These are phyloP conservation scores for Nicator chloris DNA, from an alignment of 2,113 vertebrate species.

Conservation along the genomic window DNA sequence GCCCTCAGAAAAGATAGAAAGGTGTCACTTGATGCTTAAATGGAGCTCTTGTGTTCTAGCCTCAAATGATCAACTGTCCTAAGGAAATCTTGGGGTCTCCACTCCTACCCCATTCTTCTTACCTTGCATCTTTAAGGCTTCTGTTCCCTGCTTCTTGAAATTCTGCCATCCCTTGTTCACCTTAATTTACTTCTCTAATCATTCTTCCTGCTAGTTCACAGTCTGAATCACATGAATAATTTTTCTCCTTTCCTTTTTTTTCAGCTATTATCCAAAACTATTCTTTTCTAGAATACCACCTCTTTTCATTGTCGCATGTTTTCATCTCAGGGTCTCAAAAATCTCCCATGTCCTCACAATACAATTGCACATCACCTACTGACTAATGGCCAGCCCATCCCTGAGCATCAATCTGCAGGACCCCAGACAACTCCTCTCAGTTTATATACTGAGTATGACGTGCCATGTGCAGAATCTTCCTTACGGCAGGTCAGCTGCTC, in stretches of 20 bases:
- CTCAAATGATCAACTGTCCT: neutral
- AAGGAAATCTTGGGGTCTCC: neutral
- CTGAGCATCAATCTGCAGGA: neutral
- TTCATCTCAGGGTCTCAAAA: neutral
- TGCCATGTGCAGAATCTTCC: neutral
- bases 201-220: neutral
- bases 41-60: neutral
- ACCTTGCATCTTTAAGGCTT: neutral
- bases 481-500: neutral
- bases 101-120: neutral
- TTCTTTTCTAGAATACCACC: neutral
- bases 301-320: neutral
- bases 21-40: neutral
- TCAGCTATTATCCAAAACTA: neutral
- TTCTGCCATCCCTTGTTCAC: neutral
- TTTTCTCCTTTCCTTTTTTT: neutral
- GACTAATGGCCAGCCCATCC: neutral
- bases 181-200: neutral
- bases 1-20: neutral
- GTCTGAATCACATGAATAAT: neutral
- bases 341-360: neutral
- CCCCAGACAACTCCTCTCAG: too few relatives aligned
- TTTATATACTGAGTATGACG: neutral
- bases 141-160: neutral
- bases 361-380: neutral